Conservation (phyloP, 1,140 invertebrate genomes). For the Drosophila repleta region DNA sequence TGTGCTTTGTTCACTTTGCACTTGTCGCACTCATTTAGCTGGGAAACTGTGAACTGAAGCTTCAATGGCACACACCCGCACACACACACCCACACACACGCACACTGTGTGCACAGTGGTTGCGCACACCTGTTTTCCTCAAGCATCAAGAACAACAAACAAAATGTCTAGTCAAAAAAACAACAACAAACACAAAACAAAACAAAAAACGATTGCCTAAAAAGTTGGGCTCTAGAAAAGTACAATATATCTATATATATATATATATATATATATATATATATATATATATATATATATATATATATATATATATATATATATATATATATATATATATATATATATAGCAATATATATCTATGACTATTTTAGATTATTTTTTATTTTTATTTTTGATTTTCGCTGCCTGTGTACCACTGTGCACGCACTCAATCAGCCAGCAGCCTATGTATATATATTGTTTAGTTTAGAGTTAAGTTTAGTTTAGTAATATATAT, state of each 20-base stretch:
- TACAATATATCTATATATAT: neutral
- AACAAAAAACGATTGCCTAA: neutral
- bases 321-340: no score
- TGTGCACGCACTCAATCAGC: no score
- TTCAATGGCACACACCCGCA: slow-evolving; percentile 25
- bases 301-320: no score
- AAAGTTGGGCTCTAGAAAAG: slow-evolving; percentile 12
- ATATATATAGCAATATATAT: no score
- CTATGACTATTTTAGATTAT: slow-evolving; percentile 19
- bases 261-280: no score
- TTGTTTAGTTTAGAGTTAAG: no score
- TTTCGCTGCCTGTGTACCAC: neutral
- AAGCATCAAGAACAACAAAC: no score
- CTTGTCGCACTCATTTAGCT: slow-evolving; percentile 43
- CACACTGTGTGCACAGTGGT: slow-evolving; percentile 1
- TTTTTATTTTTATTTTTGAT: slow-evolving; percentile 7
- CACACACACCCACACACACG: slow-evolving; percentile 21
- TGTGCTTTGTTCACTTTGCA: slow-evolving; percentile 1
- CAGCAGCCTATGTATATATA: neutral
- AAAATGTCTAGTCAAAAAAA: neutral
- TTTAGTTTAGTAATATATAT: no score
- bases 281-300: no score
- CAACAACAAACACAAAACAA: neutral
- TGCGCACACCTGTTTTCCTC: no score
- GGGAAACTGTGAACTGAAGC: slow-evolving; percentile 38